Conservation (phyloP, 2,888 invertebrate species). For the Timandra comae region DNA sequence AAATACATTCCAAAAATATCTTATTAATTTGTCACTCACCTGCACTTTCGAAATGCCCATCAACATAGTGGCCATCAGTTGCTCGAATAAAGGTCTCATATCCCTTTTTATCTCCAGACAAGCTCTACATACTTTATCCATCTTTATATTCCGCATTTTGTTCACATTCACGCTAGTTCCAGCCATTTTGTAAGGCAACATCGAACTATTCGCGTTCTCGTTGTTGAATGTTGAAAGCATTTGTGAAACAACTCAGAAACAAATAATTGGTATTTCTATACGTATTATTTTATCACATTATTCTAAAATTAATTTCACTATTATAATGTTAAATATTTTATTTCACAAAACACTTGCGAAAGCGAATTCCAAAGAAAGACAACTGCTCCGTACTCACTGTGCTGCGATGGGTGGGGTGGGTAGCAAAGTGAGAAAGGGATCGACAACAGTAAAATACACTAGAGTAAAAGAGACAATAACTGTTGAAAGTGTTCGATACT, state of each 20-base stretch:
- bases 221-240: conserved; percentile 31
- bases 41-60: conserved; percentile 79
- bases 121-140: conserved; percentile 80
- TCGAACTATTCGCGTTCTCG: conserved; percentile 57
- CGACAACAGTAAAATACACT: conserved; percentile 2
- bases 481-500: conserved; percentile 38
- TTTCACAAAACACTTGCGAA: conserved; percentile 38
- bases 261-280: no score
- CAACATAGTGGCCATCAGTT: conserved; percentile 80
- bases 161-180: conserved; percentile 28
- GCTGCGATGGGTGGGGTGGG: conserved; percentile 40
- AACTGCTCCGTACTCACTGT: conserved; percentile 16
- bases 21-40: conserved; percentile 58
- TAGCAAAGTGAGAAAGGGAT: conserved; percentile 32
- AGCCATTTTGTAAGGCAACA: conserved; percentile 67
- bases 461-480: conserved; percentile 41
- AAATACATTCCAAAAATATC: conserved; percentile 59
- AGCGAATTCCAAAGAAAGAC: conserved; percentile 39
- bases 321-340: conserved; percentile 19
- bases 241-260: background rate
- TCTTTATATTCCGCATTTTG: conserved; percentile 51
- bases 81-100: conserved; percentile 80
- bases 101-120: conserved; percentile 80
- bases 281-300: background rate
- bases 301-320: conserved; percentile 5